Evolutionary conservation across 2,797 vertebrate genomes (phyloP), one percentile per base, ranked within the genome.

Genomic region (Poeciliopsis paucimaculata): DNA sequence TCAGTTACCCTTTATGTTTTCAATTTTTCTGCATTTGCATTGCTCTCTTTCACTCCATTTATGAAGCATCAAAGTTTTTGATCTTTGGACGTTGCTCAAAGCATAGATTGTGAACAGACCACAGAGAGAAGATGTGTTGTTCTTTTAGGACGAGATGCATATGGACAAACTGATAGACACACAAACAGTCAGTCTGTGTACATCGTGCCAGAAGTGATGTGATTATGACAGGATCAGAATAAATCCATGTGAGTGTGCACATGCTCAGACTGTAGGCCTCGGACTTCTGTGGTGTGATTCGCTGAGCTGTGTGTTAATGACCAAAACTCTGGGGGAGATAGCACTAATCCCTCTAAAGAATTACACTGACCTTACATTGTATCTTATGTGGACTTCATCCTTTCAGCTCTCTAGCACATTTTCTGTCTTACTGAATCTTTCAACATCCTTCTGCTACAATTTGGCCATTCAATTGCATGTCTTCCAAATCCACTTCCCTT

Each of bases 201-300:
- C 57, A 86, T 84, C 75, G 72, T 81, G 85, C 82, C 85, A 89
- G 81, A 89, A 89, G 82, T 89, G 84, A 89, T 74, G 81, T 79
- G 88, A 90, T 89, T 87, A 90, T 86, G 81, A 83, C 75, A 84
- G 87, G 88, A 90, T 85, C 82, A 88, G 46, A 77, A 85, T 89
- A 90, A 92, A 91, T 89, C 88, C 84, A 4, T 80, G 73, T 88
- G 84, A 84, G 81, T 77, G 79, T 72, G 76, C 46, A n/a, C 77
- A 82, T 88, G 80, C 70, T 68, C 36, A 78, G 71, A 53, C 41
- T 77, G 80, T 79, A 45, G 28, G 78, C 81, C 51, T 79, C 28
- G 81, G 47, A 51, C 62, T 85, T 46, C 75, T 57, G 49, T 73
- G 71, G 34, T 77, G 53, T 85, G 72, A 76, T 76, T 74, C 2